These are phyloP conservation scores for Tyrannus savana DNA, from an alignment of 2,113 vertebrate genomes.

Conservation along the genomic window DNA sequence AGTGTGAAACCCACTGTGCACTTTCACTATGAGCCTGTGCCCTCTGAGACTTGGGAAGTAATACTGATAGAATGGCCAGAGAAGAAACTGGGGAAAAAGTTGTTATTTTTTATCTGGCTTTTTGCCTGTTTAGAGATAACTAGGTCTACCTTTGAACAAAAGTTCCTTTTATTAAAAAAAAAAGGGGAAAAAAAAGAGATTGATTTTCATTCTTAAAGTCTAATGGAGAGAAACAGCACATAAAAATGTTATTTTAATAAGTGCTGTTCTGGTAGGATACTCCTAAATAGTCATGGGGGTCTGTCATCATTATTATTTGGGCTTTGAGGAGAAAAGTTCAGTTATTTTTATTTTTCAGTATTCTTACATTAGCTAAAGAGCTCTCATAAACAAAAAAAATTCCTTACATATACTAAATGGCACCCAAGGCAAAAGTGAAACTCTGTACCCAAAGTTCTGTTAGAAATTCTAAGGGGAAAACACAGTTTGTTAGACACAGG, in stretches of 20 bases:
- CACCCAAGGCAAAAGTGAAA: neutral
- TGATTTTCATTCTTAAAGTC: conserved; percentile 43
- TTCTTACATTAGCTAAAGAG: neutral
- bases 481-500: neutral
- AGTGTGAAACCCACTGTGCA: neutral
- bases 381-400: neutral
- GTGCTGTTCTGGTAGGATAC: neutral
- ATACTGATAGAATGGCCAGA: neutral
- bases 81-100: neutral
- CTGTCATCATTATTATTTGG: neutral
- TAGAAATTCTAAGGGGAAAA: neutral
- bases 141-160: neutral
- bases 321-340: neutral
- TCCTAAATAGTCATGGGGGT: neutral
- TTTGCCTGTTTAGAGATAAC: conserved; percentile 24
- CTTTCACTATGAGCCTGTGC: neutral
- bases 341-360: neutral
- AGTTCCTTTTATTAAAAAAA: neutral
- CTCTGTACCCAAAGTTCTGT: neutral
- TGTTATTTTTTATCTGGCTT: conserved; percentile 12
- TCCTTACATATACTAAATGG: neutral
- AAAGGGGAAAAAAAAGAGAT: neutral
- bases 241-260: conserved; percentile 6
- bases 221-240: conserved; percentile 6
- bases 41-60: conserved; percentile 30